phyloP scores from a whole-genome alignment of 2,113 vertebrate genomes.

The Odontesthes bonariensis region DNA sequence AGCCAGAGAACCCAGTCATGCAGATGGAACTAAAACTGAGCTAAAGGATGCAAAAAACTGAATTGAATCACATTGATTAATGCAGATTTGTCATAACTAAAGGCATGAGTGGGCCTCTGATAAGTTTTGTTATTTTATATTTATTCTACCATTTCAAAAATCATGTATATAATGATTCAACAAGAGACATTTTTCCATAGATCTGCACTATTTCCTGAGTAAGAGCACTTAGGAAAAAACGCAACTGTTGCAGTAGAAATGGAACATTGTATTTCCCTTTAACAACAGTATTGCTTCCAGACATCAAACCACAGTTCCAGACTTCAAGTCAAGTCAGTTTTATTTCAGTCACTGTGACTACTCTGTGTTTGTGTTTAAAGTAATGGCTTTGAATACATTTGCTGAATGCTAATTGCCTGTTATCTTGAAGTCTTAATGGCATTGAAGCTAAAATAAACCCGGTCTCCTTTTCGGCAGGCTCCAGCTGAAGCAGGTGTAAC shows the following conservation, averaged over 20 bases:
- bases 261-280: background rate
- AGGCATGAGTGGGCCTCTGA: no score
- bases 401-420: slow-evolving; percentile 32
- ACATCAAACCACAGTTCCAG: background rate
- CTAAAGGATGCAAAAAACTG: no score
- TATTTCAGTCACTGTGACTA: background rate
- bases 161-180: background rate
- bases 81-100: no score
- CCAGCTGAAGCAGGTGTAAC: slow-evolving; percentile 1
- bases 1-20: no score
- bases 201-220: background rate
- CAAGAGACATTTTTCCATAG: background rate
- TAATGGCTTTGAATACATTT: slow-evolving; percentile 3
- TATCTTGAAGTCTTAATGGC: slow-evolving; percentile 18
- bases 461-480: background rate
- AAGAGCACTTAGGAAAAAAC: no score
- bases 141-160: background rate
- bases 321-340: no score
- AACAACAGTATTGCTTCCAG: background rate
- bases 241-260: no score
- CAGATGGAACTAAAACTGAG: no score
- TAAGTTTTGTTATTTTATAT: no score
- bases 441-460: slow-evolving; percentile 22
- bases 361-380: background rate
- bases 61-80: no score